Evolutionary conservation across 2,113 vertebrate genomes (phyloP).

Genomic region (Salvelinus fontinalis): DNA sequence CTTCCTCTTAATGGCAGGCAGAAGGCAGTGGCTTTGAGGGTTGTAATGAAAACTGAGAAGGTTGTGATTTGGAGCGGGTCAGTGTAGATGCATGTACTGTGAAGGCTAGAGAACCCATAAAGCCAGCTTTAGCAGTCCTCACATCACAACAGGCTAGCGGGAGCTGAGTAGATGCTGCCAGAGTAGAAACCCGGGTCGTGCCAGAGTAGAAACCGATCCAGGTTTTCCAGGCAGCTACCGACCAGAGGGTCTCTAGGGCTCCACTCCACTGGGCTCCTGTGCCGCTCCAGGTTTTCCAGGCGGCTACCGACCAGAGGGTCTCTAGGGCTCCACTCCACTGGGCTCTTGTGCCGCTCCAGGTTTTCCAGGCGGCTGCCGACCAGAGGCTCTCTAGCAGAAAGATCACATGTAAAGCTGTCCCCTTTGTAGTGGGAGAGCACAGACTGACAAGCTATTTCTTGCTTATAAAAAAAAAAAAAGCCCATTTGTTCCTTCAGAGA

Average conservation of each 20-base stretch:
- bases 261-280: background rate
- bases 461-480: constrained; percentile 72
- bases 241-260: background rate
- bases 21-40: constrained; percentile 5
- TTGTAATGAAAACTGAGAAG: constrained; percentile 14
- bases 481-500: constrained; percentile 59
- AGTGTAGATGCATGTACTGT: constrained; percentile 1
- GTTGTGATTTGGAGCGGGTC: constrained; percentile 4
- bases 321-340: background rate
- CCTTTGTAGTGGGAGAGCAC: constrained; percentile 87
- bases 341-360: constrained; percentile 58
- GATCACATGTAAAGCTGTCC: constrained; percentile 89
- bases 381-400: constrained; percentile 65
- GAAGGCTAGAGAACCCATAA: constrained; percentile 13
- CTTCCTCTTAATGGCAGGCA: constrained; percentile 2
- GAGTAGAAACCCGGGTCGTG: too few species aligned
- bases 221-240: too few species aligned
- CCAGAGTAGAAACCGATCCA: constrained; percentile 44
- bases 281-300: constrained; percentile 56
- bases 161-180: constrained; percentile 16
- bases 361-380: too few species aligned
- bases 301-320: too few species aligned
- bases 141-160: constrained; percentile 20
- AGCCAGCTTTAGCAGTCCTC: constrained; percentile 23
- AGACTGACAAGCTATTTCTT: constrained; percentile 84